These are phyloP conservation scores for Jacana jacana DNA, from an alignment of 2,113 vertebrate species.

Conservation along the genomic window DNA sequence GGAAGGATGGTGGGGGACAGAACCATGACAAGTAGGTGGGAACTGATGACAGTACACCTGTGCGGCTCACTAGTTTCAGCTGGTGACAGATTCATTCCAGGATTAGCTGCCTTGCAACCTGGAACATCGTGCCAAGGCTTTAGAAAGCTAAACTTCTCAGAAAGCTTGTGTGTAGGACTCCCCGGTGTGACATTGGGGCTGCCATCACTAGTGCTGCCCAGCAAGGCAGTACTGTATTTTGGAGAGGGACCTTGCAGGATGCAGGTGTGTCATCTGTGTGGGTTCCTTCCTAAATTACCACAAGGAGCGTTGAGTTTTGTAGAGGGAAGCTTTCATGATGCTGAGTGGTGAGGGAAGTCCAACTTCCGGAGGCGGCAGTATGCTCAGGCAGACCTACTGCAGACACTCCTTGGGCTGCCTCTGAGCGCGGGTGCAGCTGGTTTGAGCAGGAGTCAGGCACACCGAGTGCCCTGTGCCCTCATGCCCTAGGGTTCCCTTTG, in stretches of 20 bases:
- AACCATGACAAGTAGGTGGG: background rate
- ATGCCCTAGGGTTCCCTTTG: accelerated
- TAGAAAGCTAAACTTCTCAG: background rate
- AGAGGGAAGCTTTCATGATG: background rate
- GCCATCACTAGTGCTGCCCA: background rate
- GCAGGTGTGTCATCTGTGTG: background rate
- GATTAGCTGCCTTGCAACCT: background rate
- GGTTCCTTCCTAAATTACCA: background rate
- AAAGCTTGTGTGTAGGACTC: background rate
- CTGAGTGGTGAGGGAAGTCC: background rate
- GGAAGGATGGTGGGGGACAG: background rate
- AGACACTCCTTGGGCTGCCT: background rate
- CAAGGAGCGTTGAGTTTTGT: background rate
- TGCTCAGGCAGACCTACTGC: background rate
- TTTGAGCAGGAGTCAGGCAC: background rate
- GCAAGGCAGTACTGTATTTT: background rate
- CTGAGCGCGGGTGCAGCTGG: background rate
- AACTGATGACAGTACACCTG: background rate
- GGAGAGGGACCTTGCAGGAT: background rate
- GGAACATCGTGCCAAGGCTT: background rate
- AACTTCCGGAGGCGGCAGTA: accelerated
- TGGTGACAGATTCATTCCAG: background rate
- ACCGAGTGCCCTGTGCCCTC: accelerated
- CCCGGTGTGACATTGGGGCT: background rate
- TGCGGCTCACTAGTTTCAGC: background rate